These are phyloP conservation scores for Phylloscopus trochilus DNA, from an alignment of 2,113 vertebrate species.

Conservation along the genomic window DNA sequence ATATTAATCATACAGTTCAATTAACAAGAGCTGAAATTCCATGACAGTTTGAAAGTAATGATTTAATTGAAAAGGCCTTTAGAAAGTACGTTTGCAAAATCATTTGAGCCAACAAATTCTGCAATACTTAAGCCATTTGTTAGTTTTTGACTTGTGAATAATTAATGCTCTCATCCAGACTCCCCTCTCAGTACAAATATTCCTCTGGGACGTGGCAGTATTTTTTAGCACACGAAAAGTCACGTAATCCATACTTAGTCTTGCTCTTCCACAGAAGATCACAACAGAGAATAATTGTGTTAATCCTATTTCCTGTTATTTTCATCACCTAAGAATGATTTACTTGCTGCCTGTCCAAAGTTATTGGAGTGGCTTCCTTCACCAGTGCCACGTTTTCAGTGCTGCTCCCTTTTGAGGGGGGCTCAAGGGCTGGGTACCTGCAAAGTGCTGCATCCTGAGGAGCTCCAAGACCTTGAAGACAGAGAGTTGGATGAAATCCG, in stretches of 20 bases:
- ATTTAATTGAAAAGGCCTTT: conserved; percentile 52
- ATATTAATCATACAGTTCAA: conserved; percentile 57
- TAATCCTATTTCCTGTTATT: conserved; percentile 34
- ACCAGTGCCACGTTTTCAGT: background rate
- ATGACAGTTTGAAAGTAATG: conserved; percentile 32
- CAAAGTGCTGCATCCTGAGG: background rate
- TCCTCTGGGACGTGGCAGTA: background rate
- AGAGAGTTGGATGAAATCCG: background rate
- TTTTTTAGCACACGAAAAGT: conserved; percentile 5
- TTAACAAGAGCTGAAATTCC: conserved; percentile 59
- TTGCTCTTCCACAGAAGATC: background rate
- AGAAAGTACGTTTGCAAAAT: background rate
- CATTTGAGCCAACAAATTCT: conserved; percentile 7
- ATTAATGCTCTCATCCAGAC: conserved; percentile 41
- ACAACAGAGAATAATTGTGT: background rate
- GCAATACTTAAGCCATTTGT: conserved; percentile 46
- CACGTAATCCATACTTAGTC: background rate
- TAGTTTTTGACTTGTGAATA: conserved; percentile 55
- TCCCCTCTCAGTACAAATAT: conserved; percentile 31
- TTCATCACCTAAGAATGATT: background rate
- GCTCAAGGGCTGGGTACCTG: background rate
- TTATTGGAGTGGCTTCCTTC: background rate
- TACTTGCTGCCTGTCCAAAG: conserved; percentile 7
- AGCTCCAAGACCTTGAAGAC: background rate
- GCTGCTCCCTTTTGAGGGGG: background rate